Evolutionary conservation across 2,888 invertebrate genomes (phyloP).

Genomic region (Brenthis hecate): DNA sequence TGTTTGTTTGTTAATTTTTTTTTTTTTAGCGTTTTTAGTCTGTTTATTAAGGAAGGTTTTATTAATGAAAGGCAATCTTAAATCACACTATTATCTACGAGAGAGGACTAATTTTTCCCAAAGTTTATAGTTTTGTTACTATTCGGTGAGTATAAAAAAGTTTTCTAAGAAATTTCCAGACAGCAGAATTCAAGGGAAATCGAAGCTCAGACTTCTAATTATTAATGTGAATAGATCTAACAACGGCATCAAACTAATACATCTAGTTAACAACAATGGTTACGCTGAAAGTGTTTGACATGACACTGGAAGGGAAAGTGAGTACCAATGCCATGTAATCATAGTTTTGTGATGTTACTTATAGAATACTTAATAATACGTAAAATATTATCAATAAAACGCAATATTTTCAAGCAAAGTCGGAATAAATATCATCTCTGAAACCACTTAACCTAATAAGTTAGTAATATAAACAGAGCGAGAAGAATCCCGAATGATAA

Average conservation of each 20-base stretch:
- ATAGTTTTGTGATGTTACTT: neutral
- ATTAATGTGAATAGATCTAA: neutral
- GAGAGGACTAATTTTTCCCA: too few species aligned
- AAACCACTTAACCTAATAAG: slow-evolving; percentile 19
- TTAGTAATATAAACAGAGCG: slow-evolving; percentile 28
- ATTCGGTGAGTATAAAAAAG: slow-evolving; percentile 1
- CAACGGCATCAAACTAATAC: slow-evolving; percentile 24
- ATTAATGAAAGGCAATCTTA: neutral
- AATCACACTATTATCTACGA: too few species aligned
- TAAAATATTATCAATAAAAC: too few species aligned
- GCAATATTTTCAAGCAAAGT: neutral
- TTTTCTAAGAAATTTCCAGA: neutral
- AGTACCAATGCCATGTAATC: neutral
- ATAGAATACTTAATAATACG: neutral
- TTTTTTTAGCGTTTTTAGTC: too few species aligned
- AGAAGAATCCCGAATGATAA: slow-evolving; percentile 43
- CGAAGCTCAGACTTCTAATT: too few species aligned
- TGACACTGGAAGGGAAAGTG: slow-evolving; percentile 23
- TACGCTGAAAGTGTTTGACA: slow-evolving; percentile 18
- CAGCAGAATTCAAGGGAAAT: too few species aligned
- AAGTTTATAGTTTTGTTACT: neutral
- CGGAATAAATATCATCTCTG: neutral
- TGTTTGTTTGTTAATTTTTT: too few species aligned
- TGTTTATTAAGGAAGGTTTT: neutral
- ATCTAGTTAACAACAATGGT: slow-evolving; percentile 10